Percentiles rank a stretch among this genome's conserved stretches.
Evolutionary conservation across 1,140 invertebrate genomes (phyloP).

Genomic region (Anastrepha obliqua): DNA sequence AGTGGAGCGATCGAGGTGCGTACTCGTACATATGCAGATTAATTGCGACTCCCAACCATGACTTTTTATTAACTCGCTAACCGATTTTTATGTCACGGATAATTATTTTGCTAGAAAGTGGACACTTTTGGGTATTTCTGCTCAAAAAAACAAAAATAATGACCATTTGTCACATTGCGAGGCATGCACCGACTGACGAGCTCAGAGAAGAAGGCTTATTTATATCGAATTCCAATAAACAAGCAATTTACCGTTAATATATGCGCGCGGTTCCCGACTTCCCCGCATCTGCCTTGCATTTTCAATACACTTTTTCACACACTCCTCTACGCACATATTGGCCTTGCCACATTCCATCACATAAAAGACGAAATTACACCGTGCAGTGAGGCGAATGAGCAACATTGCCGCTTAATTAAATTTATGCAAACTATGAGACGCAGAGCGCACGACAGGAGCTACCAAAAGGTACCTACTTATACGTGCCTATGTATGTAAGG

Average conservation of each 20-base stretch:
- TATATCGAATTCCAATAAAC: constrained; percentile 10
- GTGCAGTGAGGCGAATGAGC: constrained; percentile 38
- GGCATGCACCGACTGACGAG: background rate
- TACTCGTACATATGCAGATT: too few species aligned
- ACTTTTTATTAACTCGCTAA: too few species aligned
- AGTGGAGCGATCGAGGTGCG: too few species aligned
- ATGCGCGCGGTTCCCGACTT: background rate
- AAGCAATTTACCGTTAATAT: constrained; percentile 11
- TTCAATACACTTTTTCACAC: background rate
- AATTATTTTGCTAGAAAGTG: too few species aligned
- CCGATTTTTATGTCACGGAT: too few species aligned
- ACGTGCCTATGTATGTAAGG: too few species aligned
- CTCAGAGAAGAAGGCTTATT: constrained; percentile 2
- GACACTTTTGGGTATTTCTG: background rate
- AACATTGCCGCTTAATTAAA: constrained; percentile 53
- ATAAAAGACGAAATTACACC: constrained; percentile 24
- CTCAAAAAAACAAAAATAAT: background rate
- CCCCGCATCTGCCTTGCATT: background rate
- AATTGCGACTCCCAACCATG: too few species aligned
- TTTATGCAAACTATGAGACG: constrained; percentile 46
- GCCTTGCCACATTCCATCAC: background rate
- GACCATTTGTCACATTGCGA: background rate
- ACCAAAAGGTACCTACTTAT: background rate
- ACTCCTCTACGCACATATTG: background rate
- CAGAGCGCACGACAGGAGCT: background rate